Evolutionary conservation across 1,140 invertebrate genomes (phyloP), one percentile per base, ranked within the genome.

Genomic region (Aphis craccivora): DNA sequence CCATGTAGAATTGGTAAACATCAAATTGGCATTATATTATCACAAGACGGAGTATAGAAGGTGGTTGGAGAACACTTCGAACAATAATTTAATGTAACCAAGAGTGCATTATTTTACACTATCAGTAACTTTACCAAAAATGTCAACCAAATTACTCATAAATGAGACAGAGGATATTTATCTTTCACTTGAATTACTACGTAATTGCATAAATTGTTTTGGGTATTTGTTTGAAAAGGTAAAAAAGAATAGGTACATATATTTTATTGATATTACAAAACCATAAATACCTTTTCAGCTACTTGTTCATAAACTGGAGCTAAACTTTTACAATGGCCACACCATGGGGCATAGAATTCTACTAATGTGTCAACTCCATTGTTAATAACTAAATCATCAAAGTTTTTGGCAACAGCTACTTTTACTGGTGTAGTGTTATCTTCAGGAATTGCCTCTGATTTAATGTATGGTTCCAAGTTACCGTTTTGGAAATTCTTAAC

Each of bases 291-390:
- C 96, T 99, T 99, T 94, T 97, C 97, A 88, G 98, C 99, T 51
- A 99, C 96, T 95, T 99, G 99, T 94, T 99, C 98, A 95, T 97
- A 99, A 88, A 98, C 96, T 45, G 99, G 99, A 2, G 98, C 97
- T 35, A 99, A 96, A 95, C 98, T 98, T 96, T 99, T 99, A 96
- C 99, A 99, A 95, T 99, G 99, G 94, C 99, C 99, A 95, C 99
- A 99, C 99, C 99, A 99, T 1, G 99, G 99, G 55, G 99, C 99
- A 96, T 99, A 99, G 96, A 99, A 99, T 95, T 99, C 99, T 94
- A 99, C 97, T 11, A 99, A 96, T 9, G 98, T 98, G 95, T 99
- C 99, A 95, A 99, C 98, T 48, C 96, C 97, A 94, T 97, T 97
- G 95, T 99, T 97, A 18, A 96, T 97, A 0, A 99, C 98, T 88